Percentiles rank a stretch among this genome's conserved stretches.
These are phyloP conservation scores for Myotis vivesi DNA, from an alignment of 2,797 vertebrate genomes.

Conservation along the genomic window DNA sequence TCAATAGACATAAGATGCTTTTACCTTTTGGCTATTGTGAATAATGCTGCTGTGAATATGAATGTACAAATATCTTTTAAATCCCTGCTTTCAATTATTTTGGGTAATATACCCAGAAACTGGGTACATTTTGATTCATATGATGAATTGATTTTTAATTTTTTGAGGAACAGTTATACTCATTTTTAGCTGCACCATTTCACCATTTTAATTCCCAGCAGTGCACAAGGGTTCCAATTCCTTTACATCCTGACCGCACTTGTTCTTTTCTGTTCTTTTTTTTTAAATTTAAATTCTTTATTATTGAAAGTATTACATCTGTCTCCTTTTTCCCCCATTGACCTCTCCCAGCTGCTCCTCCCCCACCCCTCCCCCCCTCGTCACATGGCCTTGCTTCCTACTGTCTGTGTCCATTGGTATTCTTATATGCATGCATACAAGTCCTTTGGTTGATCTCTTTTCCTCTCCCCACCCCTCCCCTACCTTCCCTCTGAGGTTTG, in stretches of 20 bases:
- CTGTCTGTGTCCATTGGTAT: too few relatives aligned
- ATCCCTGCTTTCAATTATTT: background rate
- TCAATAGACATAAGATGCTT: background rate
- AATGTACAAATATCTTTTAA: background rate
- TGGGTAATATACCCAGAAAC: background rate
- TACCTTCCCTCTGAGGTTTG: too few relatives aligned
- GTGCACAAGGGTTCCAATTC: background rate
- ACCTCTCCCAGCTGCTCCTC: too few relatives aligned
- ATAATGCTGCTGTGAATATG: background rate
- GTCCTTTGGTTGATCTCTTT: too few relatives aligned
- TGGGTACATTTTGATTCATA: background rate
- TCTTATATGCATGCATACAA: too few relatives aligned
- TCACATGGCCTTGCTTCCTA: too few relatives aligned
- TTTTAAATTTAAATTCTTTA: too few relatives aligned
- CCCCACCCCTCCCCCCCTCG: rapidly evolving
- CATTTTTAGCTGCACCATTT: background rate
- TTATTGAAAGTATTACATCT: too few relatives aligned
- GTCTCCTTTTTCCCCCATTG: too few relatives aligned
- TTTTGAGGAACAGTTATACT: background rate
- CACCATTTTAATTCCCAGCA: background rate
- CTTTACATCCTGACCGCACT: background rate
- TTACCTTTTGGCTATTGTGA: background rate
- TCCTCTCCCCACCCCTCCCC: too few relatives aligned
- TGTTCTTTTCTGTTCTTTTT: background rate
- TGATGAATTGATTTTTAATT: background rate